Evolutionary conservation across 1,140 invertebrate genomes (phyloP), one percentile per base, ranked within the genome.

Genomic region (Drosophila persimilis): DNA sequence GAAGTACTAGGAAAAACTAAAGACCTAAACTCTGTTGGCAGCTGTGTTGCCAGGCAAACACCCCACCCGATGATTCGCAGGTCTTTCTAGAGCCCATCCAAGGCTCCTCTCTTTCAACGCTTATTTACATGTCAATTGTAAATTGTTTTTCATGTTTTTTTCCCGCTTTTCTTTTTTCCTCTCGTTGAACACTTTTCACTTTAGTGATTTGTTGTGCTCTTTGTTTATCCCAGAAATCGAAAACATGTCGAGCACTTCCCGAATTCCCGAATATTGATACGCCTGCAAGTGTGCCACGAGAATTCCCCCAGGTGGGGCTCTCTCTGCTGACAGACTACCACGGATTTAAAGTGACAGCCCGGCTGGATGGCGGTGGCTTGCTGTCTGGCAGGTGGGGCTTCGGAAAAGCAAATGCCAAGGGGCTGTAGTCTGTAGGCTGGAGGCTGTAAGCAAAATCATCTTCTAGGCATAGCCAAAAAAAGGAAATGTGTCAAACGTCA

Each of bases 51-150:
- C 59, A 44, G 54, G 48, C 26, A 24, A 24, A 72, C 53, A 31
- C 43, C 43, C 15, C 45, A 39, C 11, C 11, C 4, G 35, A 13
- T 0, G 24, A 2, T 20, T 20, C 31, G 31, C 31, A 35, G 31
- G 9, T 22, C 22, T 0, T 15, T 4, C 13, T 15, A 6, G 41
- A 26, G 41, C 11, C 9, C 52, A 11, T 11, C 3, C 35, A 4
- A 2, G 22, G n/a, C 45, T 15, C 45, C 17, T 20, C 26, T n/a
- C 31, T 22, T 47, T 53, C 56, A 9, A 41, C 26, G 46, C 62
- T 75, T 86, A 88, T 88, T 79, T 88, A 88, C 83, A 88, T 88
- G 83, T 88, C 83, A 88, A 88, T 83, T 88, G 75, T 88, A 88
- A 88, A 88, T 88, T 88, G 83, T 88, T 89, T 88, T 69, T 39